Conservation (phyloP, 2,113 vertebrate species). For the Cranoglanis bouderius region DNA sequence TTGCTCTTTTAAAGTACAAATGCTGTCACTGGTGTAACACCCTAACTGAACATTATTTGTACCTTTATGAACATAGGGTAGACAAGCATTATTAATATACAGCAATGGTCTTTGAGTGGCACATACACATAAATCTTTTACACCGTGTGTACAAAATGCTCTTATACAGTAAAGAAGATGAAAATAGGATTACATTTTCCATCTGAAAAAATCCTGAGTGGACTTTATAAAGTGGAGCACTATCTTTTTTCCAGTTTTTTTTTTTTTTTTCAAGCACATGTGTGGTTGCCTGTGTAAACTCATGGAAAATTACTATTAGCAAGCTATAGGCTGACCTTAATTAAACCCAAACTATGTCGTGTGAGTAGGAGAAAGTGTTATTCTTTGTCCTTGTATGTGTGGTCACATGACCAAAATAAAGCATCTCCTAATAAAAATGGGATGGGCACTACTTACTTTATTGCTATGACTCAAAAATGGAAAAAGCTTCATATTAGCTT, state of each 20-base stretch:
- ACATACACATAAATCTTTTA: neutral
- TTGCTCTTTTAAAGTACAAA: neutral
- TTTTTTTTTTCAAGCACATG: neutral
- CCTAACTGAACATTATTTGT: neutral
- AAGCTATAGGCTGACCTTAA: conserved; percentile 42
- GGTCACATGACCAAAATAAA: conserved; percentile 60
- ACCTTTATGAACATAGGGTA: neutral
- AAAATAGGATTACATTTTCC: neutral
- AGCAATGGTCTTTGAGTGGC: neutral
- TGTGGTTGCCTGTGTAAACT: conserved; percentile 56
- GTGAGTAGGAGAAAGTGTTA: conserved; percentile 33
- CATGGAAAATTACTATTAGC: conserved; percentile 64
- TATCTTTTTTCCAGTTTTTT: neutral
- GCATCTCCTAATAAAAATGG: neutral
- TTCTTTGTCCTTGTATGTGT: conserved; percentile 51
- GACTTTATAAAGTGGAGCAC: neutral
- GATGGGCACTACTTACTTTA: neutral
- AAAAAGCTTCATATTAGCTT: neutral
- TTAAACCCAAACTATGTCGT: conserved; percentile 53
- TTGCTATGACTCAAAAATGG: neutral
- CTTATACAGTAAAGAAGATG: neutral
- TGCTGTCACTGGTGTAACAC: neutral
- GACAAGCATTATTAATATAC: neutral
- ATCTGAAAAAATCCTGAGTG: neutral
- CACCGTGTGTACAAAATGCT: neutral